Evolutionary conservation across 2,888 invertebrate species (phyloP).

Genomic region (Marasmarcha lunaedactyla): DNA sequence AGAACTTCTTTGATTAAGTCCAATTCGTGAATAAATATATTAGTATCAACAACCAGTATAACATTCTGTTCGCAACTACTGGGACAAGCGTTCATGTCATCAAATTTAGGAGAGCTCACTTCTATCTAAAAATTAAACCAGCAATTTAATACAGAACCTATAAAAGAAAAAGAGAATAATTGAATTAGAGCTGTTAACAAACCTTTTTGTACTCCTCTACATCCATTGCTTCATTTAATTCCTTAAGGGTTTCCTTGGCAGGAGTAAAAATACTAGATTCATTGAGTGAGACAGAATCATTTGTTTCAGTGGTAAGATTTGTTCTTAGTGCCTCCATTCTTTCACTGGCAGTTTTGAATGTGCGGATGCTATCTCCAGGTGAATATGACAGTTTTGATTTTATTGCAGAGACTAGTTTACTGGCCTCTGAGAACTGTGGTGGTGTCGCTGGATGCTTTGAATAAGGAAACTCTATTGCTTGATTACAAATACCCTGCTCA

Average conservation of each 20-base stretch:
- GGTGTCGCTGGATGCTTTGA: constrained; percentile 57
- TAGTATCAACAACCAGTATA: constrained; percentile 58
- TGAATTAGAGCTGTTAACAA: constrained; percentile 10
- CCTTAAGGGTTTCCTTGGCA: constrained; percentile 13
- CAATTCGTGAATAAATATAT: constrained; percentile 59
- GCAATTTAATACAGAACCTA: not conserved
- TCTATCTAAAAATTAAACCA: constrained; percentile 26
- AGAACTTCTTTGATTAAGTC: constrained; percentile 50
- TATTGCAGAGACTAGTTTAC: constrained; percentile 52
- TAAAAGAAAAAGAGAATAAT: not conserved
- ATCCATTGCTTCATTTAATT: constrained; percentile 41
- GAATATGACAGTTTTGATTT: constrained; percentile 47
- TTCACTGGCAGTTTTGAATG: constrained; percentile 33
- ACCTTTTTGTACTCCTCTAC: constrained; percentile 45
- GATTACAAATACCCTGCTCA: constrained; percentile 51
- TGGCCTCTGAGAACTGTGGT: constrained; percentile 59
- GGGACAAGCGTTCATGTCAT: constrained; percentile 23
- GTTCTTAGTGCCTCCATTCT: constrained; percentile 34
- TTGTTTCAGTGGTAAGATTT: constrained; percentile 30
- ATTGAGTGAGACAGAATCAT: constrained; percentile 17
- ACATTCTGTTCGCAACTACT: constrained; percentile 26
- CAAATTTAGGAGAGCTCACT: constrained; percentile 22
- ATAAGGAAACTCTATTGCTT: constrained; percentile 49
- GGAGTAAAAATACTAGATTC: not conserved
- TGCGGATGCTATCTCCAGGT: constrained; percentile 24